Percentiles rank a stretch among this genome's conserved stretches.
phyloP scores from a whole-genome alignment of 1,140 invertebrate species.

The Sitophilus oryzae region DNA sequence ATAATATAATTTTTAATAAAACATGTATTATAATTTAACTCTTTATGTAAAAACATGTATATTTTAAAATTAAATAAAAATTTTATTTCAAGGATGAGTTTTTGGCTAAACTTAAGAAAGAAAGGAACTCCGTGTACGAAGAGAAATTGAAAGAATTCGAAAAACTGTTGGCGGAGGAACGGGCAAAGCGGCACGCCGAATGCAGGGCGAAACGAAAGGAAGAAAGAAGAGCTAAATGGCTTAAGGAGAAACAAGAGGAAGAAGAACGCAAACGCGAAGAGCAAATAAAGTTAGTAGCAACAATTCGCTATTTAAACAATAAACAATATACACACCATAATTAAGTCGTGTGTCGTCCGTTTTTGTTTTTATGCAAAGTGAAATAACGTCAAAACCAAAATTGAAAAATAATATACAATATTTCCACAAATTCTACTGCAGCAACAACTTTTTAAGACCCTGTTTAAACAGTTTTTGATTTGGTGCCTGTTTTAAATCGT shows the following conservation, averaged over 20 bases:
- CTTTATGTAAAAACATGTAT: no score
- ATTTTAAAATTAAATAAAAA: background rate
- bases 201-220: conserved; percentile 67
- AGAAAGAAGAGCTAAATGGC: conserved; percentile 64
- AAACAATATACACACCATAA: background rate
- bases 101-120: conserved; percentile 66
- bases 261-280: conserved; percentile 64
- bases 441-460: no score
- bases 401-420: no score
- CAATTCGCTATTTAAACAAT: background rate
- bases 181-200: conserved; percentile 63
- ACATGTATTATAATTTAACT: no score
- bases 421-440: no score
- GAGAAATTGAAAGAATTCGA: conserved; percentile 69
- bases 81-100: conserved; percentile 55
- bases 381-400: no score
- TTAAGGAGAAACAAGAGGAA: conserved; percentile 67
- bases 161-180: conserved; percentile 65
- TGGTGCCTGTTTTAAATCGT: no score
- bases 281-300: conserved; percentile 53
- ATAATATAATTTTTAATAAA: no score
- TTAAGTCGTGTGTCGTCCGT: background rate
- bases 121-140: conserved; percentile 68
- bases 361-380: no score
- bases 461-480: no score